Base-by-base conservation (phyloP, 1,140 invertebrate genomes). In the Drosophila takahashii region DNA sequence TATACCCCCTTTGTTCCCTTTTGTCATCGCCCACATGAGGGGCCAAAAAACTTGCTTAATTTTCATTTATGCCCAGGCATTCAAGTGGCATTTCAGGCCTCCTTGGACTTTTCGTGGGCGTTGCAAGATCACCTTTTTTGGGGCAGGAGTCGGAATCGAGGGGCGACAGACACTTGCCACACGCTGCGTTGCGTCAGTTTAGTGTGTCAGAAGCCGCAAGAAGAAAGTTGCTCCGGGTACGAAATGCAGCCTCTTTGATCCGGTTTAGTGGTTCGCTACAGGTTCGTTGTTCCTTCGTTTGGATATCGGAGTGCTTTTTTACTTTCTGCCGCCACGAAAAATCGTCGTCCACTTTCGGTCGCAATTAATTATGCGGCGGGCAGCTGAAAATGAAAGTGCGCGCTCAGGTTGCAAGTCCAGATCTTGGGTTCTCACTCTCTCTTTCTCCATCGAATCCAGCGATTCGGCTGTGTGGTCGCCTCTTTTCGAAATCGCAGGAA, bases 291-390 rank as follows among this genome's bases (percentile, higher is more conserved):
- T 84, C 80, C 80, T 84, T 84, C 67, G 39, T 32, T 53, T 60
- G 39, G 22, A 54, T 71, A 87, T 59, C 81, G 74, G 67, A 65
- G 74, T 79, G 69, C 78, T 85, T 22, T n/a, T 79, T 84, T 87
- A 77, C 83, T 86, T 86, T 86, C 83, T 72, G 83, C 84, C 70
- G 70, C 79, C 56, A 65, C 75, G 57, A 83, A 77, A 86, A 85
- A 81, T 74, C 61, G 81, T 86, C 76, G 81, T 86, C 81, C 83
- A 90, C 84, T 87, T 87, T 87, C 84, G 80, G 85, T 80, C 84
- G 84, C 84, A 89, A 87, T 87, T 87, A 87, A 87, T 87, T 90
- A 87, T 87, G 84, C 84, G 81, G 75, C 76, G 64, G 41, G 71
- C 59, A 69, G 66, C 83, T 84, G 84, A 87, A 87, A 87, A 87